Conservation (phyloP, 2,797 vertebrate species). For the Nasua narica region DNA sequence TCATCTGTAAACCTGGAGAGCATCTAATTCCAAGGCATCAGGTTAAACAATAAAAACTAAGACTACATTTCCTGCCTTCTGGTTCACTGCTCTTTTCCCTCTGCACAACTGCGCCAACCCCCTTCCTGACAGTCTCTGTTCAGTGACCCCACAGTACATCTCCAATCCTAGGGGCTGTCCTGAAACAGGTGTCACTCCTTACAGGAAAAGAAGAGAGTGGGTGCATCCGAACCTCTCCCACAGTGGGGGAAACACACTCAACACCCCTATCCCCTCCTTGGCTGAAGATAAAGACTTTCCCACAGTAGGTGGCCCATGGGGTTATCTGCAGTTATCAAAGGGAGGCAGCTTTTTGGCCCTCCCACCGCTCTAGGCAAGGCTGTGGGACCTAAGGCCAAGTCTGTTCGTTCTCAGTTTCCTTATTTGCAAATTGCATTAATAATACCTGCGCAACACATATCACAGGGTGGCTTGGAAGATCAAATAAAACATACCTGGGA, state of each 20-base stretch:
- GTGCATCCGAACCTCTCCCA: background rate
- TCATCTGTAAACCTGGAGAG: background rate
- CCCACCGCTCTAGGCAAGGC: background rate
- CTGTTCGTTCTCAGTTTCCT: background rate
- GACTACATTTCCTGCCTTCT: background rate
- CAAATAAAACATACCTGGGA: slow-evolving; percentile 26
- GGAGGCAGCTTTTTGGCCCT: background rate
- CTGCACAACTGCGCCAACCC: background rate
- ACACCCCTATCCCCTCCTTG: accelerated
- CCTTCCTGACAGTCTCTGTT: slow-evolving; percentile 30
- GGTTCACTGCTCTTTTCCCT: background rate
- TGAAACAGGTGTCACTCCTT: background rate
- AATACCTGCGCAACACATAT: background rate
- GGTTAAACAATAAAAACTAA: slow-evolving; percentile 5
- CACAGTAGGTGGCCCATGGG: background rate
- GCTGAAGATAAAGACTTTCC: background rate
- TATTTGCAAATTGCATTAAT: slow-evolving; percentile 28
- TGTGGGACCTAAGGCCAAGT: background rate
- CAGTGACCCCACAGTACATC: background rate
- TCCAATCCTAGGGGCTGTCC: background rate
- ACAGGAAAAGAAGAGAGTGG: background rate
- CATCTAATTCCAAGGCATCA: background rate
- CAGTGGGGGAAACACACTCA: background rate
- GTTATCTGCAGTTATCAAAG: background rate
- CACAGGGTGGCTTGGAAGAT: background rate